Conservation (phyloP, 1,140 invertebrate species). For the Tenebrio molitor region DNA sequence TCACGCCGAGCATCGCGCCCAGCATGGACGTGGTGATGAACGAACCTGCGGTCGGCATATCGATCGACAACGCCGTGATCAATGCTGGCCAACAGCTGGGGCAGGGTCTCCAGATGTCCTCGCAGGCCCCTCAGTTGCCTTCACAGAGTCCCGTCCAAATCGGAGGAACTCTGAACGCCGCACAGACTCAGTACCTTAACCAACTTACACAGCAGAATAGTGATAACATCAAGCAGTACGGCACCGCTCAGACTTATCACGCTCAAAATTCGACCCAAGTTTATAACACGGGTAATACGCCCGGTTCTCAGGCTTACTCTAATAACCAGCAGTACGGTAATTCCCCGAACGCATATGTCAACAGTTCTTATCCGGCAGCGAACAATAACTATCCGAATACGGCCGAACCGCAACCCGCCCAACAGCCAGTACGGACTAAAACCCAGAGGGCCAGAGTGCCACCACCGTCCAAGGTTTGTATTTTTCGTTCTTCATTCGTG, state of each 20-base stretch:
- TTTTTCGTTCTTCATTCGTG: too few species aligned
- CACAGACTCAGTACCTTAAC: slow-evolving; percentile 80
- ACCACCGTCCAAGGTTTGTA: slow-evolving; percentile 85
- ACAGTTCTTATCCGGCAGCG: slow-evolving; percentile 49
- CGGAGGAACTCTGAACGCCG: slow-evolving; percentile 72
- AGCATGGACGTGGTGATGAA: slow-evolving; percentile 40
- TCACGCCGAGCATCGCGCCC: slow-evolving; percentile 77
- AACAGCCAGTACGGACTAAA: slow-evolving; percentile 75
- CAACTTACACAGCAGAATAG: slow-evolving; percentile 73
- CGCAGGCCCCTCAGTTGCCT: slow-evolving; percentile 55
- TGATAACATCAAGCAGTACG: slow-evolving; percentile 57
- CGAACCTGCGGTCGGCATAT: neutral
- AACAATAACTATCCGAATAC: slow-evolving; percentile 53
- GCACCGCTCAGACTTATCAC: slow-evolving; percentile 31
- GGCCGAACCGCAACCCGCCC: slow-evolving; percentile 60
- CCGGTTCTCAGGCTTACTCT: slow-evolving; percentile 33
- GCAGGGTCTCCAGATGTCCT: slow-evolving; percentile 48
- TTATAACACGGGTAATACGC: slow-evolving; percentile 41
- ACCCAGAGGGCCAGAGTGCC: slow-evolving; percentile 85
- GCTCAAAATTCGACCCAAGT: slow-evolving; percentile 49
- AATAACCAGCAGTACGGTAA: slow-evolving; percentile 50
- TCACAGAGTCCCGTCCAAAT: slow-evolving; percentile 61
- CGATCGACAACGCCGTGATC: slow-evolving; percentile 36
- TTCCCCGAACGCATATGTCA: slow-evolving; percentile 51
- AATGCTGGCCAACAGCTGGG: slow-evolving; percentile 52